phyloP scores from a whole-genome alignment of 2,797 vertebrate species.

The Tenualosa ilisha region DNA sequence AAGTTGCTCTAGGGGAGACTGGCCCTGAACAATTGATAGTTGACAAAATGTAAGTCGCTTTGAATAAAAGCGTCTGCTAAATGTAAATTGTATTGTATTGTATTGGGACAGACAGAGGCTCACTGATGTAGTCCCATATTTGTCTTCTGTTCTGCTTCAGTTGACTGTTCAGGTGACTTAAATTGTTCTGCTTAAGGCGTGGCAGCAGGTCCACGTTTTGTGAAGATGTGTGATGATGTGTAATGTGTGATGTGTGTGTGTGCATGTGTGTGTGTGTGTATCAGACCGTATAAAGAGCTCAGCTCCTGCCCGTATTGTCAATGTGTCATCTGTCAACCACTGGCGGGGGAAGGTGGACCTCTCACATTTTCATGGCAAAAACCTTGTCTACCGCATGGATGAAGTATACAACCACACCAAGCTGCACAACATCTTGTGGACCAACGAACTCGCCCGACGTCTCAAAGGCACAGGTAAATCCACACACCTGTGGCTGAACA shows the following conservation, averaged over 20 bases:
- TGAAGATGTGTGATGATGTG: background rate
- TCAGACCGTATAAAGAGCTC: slow-evolving; percentile 79
- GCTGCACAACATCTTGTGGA: slow-evolving; percentile 84
- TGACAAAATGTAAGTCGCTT: too few species aligned
- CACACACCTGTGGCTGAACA: background rate
- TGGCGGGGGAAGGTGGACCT: slow-evolving; percentile 67
- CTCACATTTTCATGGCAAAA: slow-evolving; percentile 73
- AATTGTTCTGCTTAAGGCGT: too few species aligned
- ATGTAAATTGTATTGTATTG: too few species aligned
- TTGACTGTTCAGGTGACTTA: background rate
- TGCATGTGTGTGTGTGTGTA: background rate
- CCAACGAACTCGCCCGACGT: slow-evolving; percentile 75
- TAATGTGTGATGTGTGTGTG: background rate
- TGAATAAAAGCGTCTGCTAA: too few species aligned
- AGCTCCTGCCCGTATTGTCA: slow-evolving; percentile 77
- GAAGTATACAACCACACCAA: slow-evolving; percentile 79
- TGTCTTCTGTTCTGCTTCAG: background rate
- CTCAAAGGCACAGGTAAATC: slow-evolving; percentile 79
- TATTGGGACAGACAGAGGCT: background rate
- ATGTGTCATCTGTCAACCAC: slow-evolving; percentile 77
- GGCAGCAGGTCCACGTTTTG: too few species aligned
- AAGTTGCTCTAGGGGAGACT: too few species aligned
- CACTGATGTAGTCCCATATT: background rate
- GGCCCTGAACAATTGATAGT: too few species aligned
- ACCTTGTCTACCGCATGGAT: slow-evolving; percentile 50